phyloP scores from a whole-genome alignment of 2,888 invertebrate species.

The Lithodes maja region DNA sequence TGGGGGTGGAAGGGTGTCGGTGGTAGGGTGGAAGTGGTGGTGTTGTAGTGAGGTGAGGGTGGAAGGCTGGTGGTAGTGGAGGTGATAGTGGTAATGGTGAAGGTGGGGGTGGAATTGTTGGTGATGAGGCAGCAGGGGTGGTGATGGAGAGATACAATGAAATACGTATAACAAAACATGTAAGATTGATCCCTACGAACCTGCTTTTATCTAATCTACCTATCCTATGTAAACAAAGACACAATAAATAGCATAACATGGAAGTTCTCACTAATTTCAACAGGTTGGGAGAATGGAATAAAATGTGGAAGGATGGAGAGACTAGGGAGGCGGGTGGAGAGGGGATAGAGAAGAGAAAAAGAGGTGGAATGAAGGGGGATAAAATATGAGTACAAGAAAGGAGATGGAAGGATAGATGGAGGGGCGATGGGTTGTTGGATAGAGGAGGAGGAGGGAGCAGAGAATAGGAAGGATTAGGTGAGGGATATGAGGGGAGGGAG shows the following conservation, averaged over 20 bases:
- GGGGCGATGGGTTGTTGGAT: not conserved
- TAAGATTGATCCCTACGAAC: too few species aligned
- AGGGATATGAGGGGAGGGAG: not conserved
- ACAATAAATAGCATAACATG: too few species aligned
- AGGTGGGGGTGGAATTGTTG: too few species aligned
- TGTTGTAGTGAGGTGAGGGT: not conserved
- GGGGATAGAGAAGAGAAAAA: not conserved
- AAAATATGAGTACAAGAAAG: not conserved
- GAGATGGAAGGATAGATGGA: not conserved
- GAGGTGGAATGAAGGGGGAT: not conserved
- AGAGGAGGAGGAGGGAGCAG: not conserved
- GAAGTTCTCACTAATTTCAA: too few species aligned
- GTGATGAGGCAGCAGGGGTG: too few species aligned
- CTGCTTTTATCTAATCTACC: too few species aligned
- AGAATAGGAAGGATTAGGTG: not conserved
- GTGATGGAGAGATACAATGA: too few species aligned
- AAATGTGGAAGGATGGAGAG: not conserved
- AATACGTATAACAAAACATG: too few species aligned
- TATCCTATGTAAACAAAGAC: too few species aligned
- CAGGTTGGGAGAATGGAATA: not conserved
- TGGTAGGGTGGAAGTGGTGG: not conserved
- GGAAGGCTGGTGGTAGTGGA: not conserved
- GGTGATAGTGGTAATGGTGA: too few species aligned
- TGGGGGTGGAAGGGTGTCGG: not conserved
- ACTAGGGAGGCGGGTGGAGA: not conserved